A percentile compares a stretch with the other conserved stretches of the same genome.
These are phyloP conservation scores for Griposia aprilina DNA, from an alignment of 2,888 invertebrate species.

Conservation along the genomic window DNA sequence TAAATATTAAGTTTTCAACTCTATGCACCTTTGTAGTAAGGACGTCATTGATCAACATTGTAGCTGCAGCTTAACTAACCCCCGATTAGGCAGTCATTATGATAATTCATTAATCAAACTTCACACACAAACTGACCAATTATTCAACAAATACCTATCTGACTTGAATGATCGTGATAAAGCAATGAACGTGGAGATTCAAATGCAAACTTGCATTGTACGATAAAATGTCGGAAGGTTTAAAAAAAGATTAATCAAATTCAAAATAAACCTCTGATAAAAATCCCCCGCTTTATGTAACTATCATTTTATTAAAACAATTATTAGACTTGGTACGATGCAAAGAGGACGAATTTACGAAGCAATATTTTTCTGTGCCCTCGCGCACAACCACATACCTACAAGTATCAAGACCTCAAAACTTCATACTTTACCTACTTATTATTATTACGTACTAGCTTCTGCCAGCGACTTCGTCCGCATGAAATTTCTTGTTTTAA, in stretches of 20 bases:
- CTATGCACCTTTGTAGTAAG: neutral
- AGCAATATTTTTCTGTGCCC: neutral
- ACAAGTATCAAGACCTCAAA: neutral
- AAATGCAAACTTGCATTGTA: slow-evolving; percentile 13
- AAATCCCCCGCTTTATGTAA: neutral
- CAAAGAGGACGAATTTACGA: neutral
- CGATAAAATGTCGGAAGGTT: slow-evolving; percentile 13
- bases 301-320: neutral
- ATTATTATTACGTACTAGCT: neutral
- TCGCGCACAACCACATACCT: neutral
- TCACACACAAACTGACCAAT: slow-evolving; percentile 4
- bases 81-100: slow-evolving; percentile 10
- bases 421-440: neutral
- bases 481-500: no score
- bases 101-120: slow-evolving; percentile 14
- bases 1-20: neutral
- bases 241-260: neutral
- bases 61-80: slow-evolving; percentile 18
- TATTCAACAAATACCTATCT: slow-evolving; percentile 33
- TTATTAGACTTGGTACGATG: neutral
- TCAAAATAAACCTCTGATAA: neutral
- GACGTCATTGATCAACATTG: neutral
- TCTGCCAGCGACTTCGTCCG: no score
- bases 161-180: slow-evolving; percentile 31
- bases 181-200: slow-evolving; percentile 17